These are phyloP conservation scores for Sycophila texana DNA, from an alignment of 2,888 invertebrate species.

Conservation along the genomic window DNA sequence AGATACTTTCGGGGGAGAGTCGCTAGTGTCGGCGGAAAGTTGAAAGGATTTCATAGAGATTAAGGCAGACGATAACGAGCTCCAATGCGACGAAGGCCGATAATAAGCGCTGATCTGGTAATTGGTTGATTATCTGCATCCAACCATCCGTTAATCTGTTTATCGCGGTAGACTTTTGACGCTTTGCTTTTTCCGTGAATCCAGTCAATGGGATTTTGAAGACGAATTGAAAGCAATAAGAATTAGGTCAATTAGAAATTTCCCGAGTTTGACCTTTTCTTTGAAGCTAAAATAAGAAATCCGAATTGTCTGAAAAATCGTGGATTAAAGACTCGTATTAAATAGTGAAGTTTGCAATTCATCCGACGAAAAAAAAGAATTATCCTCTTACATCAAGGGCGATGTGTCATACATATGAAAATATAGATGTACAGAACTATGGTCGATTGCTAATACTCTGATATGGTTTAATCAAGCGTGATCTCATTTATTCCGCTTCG, in stretches of 20 bases:
- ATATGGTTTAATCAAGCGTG: constrained; percentile 15
- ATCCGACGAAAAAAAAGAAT: neutral
- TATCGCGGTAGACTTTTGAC: constrained; percentile 36
- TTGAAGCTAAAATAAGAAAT: neutral
- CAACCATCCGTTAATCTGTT: constrained; percentile 62
- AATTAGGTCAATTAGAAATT: constrained; percentile 7
- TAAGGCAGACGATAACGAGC: constrained; percentile 70
- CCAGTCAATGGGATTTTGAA: neutral
- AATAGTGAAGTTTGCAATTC: neutral
- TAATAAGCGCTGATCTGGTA: constrained; percentile 60
- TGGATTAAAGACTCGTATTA: neutral
- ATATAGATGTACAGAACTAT: neutral
- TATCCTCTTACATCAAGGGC: neutral
- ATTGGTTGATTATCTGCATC: constrained; percentile 67
- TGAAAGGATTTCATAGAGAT: constrained; percentile 69
- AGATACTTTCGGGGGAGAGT: constrained; percentile 53
- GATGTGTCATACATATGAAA: neutral
- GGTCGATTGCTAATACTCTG: neutral
- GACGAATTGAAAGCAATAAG: neutral
- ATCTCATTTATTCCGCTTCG: constrained; percentile 27
- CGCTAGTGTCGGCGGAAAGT: constrained; percentile 62
- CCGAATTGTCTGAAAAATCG: too few relatives aligned
- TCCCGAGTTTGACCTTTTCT: neutral
- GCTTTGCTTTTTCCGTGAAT: neutral
- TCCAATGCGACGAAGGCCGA: constrained; percentile 1